A percentile compares a stretch with the other conserved stretches of the same genome.
phyloP scores from a whole-genome alignment of 2,888 invertebrate species.

The Adineta ricciae region DNA sequence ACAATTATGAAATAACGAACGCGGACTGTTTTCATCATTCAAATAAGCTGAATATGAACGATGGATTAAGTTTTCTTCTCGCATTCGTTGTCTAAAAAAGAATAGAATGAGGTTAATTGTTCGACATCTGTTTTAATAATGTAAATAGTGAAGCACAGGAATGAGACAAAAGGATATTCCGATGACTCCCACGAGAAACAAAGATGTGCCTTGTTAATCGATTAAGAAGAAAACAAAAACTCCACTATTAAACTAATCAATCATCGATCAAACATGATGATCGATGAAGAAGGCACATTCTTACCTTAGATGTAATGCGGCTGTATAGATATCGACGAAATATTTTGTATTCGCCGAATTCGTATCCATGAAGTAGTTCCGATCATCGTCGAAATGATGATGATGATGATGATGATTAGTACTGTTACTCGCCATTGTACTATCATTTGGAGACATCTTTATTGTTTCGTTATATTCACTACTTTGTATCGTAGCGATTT shows the following conservation, averaged over 20 bases:
- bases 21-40: neutral
- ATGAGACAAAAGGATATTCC: neutral
- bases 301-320: slow-evolving; percentile 21
- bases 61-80: neutral
- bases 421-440: neutral
- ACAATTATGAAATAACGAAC: slow-evolving; percentile 3
- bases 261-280: neutral
- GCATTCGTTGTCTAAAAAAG: neutral
- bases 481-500: neutral
- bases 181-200: neutral
- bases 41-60: slow-evolving; percentile 4
- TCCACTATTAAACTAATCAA: neutral
- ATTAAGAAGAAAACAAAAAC: neutral
- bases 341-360: neutral
- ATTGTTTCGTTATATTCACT: neutral
- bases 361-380: neutral
- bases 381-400: neutral
- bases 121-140: neutral
- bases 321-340: neutral
- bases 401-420: neutral
- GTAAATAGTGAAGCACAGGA: neutral
- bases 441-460: neutral
- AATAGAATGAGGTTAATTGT: neutral
- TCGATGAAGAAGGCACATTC: neutral
- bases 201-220: neutral